phyloP scores from a whole-genome alignment of 2,888 invertebrate genomes.

The Eurytoma adleriae region DNA sequence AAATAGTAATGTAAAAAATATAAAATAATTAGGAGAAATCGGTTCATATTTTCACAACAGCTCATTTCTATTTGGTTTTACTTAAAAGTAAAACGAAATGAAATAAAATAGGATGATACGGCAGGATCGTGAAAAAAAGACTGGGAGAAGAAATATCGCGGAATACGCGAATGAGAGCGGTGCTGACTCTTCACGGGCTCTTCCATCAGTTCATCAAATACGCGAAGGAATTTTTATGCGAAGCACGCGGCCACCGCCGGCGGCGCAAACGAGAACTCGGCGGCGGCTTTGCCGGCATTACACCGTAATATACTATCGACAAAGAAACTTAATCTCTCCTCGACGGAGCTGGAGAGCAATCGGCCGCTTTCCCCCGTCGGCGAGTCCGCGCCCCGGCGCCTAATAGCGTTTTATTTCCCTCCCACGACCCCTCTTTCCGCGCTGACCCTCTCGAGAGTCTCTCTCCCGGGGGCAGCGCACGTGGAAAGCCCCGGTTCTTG shows the following conservation, averaged over 20 bases:
- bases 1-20: too few species aligned
- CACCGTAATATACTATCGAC: slow-evolving; percentile 42
- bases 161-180: background rate
- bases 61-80: too few species aligned
- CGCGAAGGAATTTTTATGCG: slow-evolving; percentile 35
- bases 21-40: too few species aligned
- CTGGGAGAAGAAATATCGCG: background rate
- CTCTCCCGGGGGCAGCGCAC: background rate
- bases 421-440: slow-evolving; percentile 1
- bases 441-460: slow-evolving; percentile 27
- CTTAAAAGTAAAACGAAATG: too few species aligned
- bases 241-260: background rate
- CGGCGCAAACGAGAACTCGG: slow-evolving; percentile 2
- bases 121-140: too few species aligned
- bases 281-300: slow-evolving; percentile 10
- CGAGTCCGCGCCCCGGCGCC: background rate
- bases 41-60: too few species aligned
- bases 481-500: background rate
- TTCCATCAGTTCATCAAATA: slow-evolving; percentile 32
- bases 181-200: background rate
- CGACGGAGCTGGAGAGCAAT: too few species aligned
- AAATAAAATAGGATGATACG: too few species aligned
- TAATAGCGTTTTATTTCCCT: slow-evolving; percentile 50
- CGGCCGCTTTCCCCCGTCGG: too few species aligned
- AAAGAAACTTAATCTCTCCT: slow-evolving; percentile 46